Evolutionary conservation across 2,797 vertebrate species (phyloP).

Genomic region (Aselliscus stoliczkanus): DNA sequence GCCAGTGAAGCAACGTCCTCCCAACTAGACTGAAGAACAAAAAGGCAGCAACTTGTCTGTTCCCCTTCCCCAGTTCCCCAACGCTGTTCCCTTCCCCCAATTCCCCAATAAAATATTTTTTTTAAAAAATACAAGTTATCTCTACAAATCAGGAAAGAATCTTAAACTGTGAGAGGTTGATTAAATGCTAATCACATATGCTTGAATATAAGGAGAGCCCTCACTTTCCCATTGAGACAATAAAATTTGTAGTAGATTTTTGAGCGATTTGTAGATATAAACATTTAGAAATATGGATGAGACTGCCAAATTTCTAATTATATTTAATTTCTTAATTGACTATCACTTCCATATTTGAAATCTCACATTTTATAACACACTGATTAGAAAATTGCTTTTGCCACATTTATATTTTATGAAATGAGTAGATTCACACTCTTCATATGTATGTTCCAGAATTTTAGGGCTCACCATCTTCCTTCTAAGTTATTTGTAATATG

Average conservation of each 20-base stretch:
- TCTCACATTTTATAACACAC: not conserved
- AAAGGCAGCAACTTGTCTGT: too few relatives aligned
- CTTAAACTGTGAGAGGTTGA: not conserved
- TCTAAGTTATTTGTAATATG: not conserved
- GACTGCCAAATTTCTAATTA: conserved; percentile 10
- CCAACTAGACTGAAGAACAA: too few relatives aligned
- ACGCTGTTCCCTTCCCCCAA: too few relatives aligned
- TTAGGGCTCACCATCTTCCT: not conserved
- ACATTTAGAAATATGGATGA: conserved; percentile 5
- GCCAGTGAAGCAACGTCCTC: too few relatives aligned
- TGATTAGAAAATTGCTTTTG: not conserved
- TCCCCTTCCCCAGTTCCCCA: too few relatives aligned
- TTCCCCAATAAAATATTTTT: too few relatives aligned
- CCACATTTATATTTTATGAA: not conserved
- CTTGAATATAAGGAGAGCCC: not conserved
- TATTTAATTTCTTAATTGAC: conserved; percentile 36
- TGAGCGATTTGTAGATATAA: not conserved
- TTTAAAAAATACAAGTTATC: not conserved
- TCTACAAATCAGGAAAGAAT: not conserved
- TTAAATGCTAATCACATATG: not conserved
- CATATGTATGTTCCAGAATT: not conserved
- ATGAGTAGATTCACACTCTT: not conserved
- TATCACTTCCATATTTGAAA: not conserved
- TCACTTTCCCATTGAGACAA: not conserved
- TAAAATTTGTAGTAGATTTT: conserved; percentile 22